phyloP scores from a whole-genome alignment of 2,888 invertebrate genomes.

The Microchrysa polita region DNA sequence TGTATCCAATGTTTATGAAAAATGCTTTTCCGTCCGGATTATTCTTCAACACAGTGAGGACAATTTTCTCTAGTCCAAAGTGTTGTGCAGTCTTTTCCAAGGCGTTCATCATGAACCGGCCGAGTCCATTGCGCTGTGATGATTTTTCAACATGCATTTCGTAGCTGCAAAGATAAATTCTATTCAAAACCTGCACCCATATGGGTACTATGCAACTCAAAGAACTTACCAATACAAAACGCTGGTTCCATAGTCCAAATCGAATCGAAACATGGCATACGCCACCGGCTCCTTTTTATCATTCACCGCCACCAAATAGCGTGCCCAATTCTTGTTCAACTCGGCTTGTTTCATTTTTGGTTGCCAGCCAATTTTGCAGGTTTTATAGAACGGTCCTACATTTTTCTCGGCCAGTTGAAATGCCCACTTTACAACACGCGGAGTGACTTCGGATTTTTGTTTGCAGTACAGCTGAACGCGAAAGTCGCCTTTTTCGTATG shows the following conservation, averaged over 20 bases:
- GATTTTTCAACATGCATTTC: conserved; percentile 80
- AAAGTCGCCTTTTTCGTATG: conserved; percentile 52
- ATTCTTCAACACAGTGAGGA: conserved; percentile 80
- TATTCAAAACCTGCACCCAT: conserved; percentile 9
- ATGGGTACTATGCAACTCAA: background rate
- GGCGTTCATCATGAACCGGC: conserved; percentile 80
- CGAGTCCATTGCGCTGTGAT: conserved; percentile 78
- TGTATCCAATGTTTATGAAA: conserved; percentile 75
- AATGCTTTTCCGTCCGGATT: conserved; percentile 74
- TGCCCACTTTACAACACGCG: conserved; percentile 61
- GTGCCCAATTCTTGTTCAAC: conserved; percentile 72
- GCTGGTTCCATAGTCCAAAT: conserved; percentile 72
- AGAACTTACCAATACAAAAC: conserved; percentile 75
- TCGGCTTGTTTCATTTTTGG: conserved; percentile 71
- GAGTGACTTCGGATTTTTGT: conserved; percentile 59
- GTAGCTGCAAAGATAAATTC: conserved; percentile 70
- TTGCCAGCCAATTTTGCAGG: conserved; percentile 71
- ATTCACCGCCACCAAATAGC: conserved; percentile 69
- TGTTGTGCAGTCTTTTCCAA: conserved; percentile 77
- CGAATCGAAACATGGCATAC: conserved; percentile 79
- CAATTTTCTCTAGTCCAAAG: conserved; percentile 77
- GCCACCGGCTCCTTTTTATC: conserved; percentile 68
- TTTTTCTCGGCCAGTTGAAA: conserved; percentile 63
- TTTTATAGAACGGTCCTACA: conserved; percentile 60
- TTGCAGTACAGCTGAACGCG: conserved; percentile 56